Conservation (phyloP, 1,140 invertebrate species). For the Theocolax elegans region DNA sequence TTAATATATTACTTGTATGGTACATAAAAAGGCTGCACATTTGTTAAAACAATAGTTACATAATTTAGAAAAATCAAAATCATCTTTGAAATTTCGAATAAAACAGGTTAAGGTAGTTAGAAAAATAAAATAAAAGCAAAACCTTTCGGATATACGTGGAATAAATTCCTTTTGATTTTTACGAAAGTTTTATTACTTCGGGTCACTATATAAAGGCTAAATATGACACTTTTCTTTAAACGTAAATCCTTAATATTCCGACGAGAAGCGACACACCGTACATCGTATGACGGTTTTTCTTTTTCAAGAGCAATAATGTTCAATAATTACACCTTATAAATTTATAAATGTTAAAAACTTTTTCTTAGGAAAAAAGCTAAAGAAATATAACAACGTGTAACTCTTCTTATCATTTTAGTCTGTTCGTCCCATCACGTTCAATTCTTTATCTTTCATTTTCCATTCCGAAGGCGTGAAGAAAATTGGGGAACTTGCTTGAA, state of each 20-base stretch:
- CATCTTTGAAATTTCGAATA: not conserved
- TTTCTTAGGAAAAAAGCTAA: conserved; percentile 52
- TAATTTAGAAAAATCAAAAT: conserved; percentile 12
- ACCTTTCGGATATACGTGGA: conserved; percentile 6
- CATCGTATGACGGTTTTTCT: conserved; percentile 32
- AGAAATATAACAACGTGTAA: conserved; percentile 61
- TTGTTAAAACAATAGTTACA: conserved; percentile 12
- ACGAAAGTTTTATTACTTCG: conserved; percentile 56
- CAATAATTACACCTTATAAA: conserved; percentile 64
- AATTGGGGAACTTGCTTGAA: conserved; percentile 20
- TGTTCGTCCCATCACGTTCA: conserved; percentile 4
- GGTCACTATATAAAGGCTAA: conserved; percentile 62
- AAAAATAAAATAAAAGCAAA: conserved; percentile 29
- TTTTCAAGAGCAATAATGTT: conserved; percentile 57
- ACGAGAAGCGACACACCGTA: conserved; percentile 49
- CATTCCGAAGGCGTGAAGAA: conserved; percentile 15
- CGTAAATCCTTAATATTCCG: conserved; percentile 57
- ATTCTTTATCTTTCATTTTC: conserved; percentile 46
- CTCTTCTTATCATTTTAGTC: conserved; percentile 34
- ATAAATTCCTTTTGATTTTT: conserved; percentile 50
- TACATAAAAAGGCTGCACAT: conserved; percentile 19
- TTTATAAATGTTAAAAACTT: conserved; percentile 64
- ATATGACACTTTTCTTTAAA: conserved; percentile 58
- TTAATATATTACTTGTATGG: too few species aligned
- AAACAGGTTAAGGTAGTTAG: not conserved